Percentiles rank a stretch among this genome's conserved stretches.
phyloP scores from a whole-genome alignment of 2,113 vertebrate species.

The Actinemys pallida region DNA sequence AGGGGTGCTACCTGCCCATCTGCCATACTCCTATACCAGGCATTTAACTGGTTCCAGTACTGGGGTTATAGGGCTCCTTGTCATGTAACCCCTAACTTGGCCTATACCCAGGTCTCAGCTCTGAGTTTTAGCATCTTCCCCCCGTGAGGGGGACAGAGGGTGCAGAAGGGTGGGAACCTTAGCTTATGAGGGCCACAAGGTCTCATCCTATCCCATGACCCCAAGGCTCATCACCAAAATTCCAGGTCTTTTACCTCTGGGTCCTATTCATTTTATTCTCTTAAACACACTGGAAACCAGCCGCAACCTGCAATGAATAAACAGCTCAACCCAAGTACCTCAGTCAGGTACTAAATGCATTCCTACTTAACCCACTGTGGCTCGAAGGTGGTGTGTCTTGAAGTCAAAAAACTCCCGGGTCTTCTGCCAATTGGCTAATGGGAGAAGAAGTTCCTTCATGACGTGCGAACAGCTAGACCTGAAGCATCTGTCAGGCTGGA shows the following conservation, averaged over 20 bases:
- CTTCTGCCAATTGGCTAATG: not conserved
- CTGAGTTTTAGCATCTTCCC: not conserved
- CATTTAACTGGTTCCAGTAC: not conserved
- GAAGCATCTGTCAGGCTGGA: not conserved
- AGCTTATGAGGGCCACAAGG: not conserved
- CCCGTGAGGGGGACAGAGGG: not conserved
- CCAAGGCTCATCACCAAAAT: not conserved
- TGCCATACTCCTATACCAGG: not conserved
- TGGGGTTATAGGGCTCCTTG: not conserved
- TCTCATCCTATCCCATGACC: not conserved
- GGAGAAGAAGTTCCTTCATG: not conserved
- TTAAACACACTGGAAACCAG: not conserved
- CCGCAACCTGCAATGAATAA: not conserved
- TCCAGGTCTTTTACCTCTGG: not conserved
- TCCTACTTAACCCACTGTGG: not conserved
- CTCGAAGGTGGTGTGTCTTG: not conserved
- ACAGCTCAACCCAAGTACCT: not conserved
- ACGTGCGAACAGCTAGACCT: not conserved
- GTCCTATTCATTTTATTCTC: not conserved
- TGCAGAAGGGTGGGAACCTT: not conserved
- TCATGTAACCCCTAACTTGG: not conserved
- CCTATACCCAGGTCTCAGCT: not conserved
- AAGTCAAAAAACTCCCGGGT: not conserved
- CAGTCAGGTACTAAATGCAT: not conserved
- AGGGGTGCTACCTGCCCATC: not conserved